phyloP scores from a whole-genome alignment of 2,888 invertebrate genomes.

The Lepidocyrtinus sp. region DNA sequence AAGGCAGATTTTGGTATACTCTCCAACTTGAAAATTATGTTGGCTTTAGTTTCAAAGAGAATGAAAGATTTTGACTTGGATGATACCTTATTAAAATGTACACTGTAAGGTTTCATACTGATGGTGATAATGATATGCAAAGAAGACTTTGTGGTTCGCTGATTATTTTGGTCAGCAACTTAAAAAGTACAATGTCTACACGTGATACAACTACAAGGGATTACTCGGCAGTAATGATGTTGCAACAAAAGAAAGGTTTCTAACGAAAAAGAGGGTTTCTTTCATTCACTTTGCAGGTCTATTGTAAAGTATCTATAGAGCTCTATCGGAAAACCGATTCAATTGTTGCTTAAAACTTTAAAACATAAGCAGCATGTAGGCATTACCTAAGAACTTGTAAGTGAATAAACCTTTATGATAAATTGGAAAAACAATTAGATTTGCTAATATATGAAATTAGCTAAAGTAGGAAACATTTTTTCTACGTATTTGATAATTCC shows the following conservation, averaged over 20 bases:
- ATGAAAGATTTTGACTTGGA: too few relatives aligned
- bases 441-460: too few relatives aligned
- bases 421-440: too few relatives aligned
- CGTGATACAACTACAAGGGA: not conserved
- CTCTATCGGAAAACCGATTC: not conserved
- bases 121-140: constrained; percentile 42
- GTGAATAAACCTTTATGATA: too few relatives aligned
- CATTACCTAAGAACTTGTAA: not conserved
- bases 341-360: not conserved
- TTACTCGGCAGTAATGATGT: not conserved
- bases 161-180: constrained; percentile 51
- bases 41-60: too few relatives aligned
- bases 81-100: not conserved
- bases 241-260: not conserved
- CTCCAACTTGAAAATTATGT: too few relatives aligned
- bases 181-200: constrained; percentile 23
- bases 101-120: constrained; percentile 19
- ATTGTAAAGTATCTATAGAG: not conserved
- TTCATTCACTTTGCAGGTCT: not conserved
- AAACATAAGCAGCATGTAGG: not conserved
- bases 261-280: not conserved
- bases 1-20: too few relatives aligned
- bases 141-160: constrained; percentile 50
- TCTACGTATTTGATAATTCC: too few relatives aligned
- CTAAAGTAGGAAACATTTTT: too few relatives aligned